Base-by-base conservation (phyloP, 2,797 vertebrate genomes). In the Spondyliosoma cantharus region DNA sequence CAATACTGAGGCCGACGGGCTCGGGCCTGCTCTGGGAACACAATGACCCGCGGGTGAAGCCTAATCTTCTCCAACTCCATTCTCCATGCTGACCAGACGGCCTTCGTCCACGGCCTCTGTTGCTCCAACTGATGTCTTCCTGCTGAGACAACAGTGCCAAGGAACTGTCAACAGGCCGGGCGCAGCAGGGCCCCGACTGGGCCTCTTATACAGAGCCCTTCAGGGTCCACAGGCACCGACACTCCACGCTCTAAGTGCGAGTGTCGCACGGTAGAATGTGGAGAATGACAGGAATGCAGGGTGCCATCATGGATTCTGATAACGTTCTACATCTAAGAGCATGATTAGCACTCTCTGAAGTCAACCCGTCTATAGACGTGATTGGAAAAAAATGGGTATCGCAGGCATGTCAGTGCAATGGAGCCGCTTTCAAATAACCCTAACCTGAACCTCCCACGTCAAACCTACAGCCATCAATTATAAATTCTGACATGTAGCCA, bases 121-220 rank as follows among this genome's bases (percentile, higher is more conserved):
- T 97, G 96, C 96, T 96, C 95, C 95, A 95, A 96, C 96, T 96
- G 96, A 97, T 96, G 96, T 96, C 94, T 96, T 97, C 97, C 97
- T 96, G 97, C 96, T 97, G 97, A 96, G 97, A 96, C 95, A 95
- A 96, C 96, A 95, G 95, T 95, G 96, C 94, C 96, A 96, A 96
- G 95, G 93, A 95, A 91, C 96, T 97, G 97, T 98, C 96, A 96
- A 95, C 96, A 93, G 94, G 83, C 93, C 93, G 89, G 93, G 94
- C 95, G 95, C 96, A 95, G 95, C 94, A 89, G 94, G 92, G 92
- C 92, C 87, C 70, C 56, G 73, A 61, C 80, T n/a, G 49, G 3
- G 76, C 93, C 96, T 95, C 96, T 88, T 83, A 79, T 63, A 76
- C 73, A 19, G 83, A 88, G 85, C 81, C 84, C 86, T 81, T 78